phyloP scores from a whole-genome alignment of 2,888 invertebrate species.

The Acrocyrtus sp. region DNA sequence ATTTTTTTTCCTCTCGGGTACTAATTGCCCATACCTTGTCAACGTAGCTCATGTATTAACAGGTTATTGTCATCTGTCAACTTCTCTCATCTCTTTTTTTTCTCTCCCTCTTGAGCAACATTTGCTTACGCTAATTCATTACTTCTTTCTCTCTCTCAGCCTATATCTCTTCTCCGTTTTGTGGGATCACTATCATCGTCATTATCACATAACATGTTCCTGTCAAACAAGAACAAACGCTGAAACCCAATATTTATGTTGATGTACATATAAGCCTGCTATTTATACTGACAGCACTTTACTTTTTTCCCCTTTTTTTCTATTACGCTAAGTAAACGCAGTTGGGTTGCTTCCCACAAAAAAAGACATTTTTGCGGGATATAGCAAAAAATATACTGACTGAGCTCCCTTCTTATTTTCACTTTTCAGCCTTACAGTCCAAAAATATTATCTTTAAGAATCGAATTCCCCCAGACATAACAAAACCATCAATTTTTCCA shows the following conservation, averaged over 20 bases:
- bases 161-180: neutral
- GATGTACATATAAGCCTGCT: neutral
- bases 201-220: neutral
- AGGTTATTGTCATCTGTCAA: slow-evolving; percentile 7
- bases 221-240: neutral
- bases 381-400: too few species aligned
- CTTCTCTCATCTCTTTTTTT: neutral
- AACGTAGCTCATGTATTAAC: slow-evolving; percentile 4
- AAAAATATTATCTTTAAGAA: slow-evolving; percentile 24
- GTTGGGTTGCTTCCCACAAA: too few species aligned
- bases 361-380: neutral
- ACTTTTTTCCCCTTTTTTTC: neutral
- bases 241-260: neutral
- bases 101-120: neutral
- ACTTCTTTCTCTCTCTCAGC: too few species aligned
- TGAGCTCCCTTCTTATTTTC: too few species aligned
- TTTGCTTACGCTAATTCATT: neutral
- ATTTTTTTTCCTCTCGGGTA: neutral
- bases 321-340: too few species aligned
- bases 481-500: slow-evolving; percentile 33
- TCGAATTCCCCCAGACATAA: slow-evolving; percentile 29
- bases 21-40: slow-evolving; percentile 23
- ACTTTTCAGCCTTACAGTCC: neutral
- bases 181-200: neutral
- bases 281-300: neutral